phyloP scores from a whole-genome alignment of 2,113 vertebrate genomes.

The Labeo catla region DNA sequence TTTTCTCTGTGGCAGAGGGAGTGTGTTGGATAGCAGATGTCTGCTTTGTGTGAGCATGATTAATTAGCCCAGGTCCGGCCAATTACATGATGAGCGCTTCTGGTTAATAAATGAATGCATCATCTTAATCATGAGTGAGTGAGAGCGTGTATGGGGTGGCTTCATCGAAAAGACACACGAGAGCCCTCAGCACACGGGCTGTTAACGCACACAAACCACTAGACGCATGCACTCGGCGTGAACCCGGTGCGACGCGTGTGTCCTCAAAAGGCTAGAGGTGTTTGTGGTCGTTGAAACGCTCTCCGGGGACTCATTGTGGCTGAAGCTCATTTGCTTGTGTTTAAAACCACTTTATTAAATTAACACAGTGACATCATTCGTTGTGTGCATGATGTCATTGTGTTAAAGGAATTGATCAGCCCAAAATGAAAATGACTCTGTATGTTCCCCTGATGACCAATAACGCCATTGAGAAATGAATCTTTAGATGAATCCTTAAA shows the following conservation, averaged over 20 bases:
- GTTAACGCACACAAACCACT: constrained; percentile 58
- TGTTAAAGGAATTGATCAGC: not conserved
- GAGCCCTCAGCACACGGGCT: constrained; percentile 54
- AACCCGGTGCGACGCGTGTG: not conserved
- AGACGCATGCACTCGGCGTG: constrained; percentile 2
- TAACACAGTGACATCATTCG: constrained; percentile 47
- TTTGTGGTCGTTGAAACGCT: constrained; percentile 21
- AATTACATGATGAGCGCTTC: constrained; percentile 55
- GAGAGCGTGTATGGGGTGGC: constrained; percentile 3
- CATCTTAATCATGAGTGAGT: constrained; percentile 44
- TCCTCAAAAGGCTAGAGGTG: constrained; percentile 26
- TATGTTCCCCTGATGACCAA: not conserved
- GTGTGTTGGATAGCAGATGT: constrained; percentile 35
- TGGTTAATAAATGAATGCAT: constrained; percentile 36
- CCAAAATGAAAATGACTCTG: not conserved
- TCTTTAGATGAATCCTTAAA: not conserved
- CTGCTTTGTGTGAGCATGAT: constrained; percentile 45
- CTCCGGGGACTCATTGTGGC: constrained; percentile 37
- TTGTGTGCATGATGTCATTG: constrained; percentile 12
- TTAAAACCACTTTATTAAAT: constrained; percentile 55
- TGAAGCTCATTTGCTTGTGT: not conserved
- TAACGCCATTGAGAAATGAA: not conserved
- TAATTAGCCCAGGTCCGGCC: constrained; percentile 51
- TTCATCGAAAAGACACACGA: constrained; percentile 7
- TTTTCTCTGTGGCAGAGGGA: constrained; percentile 14